Evolutionary conservation across 2,113 vertebrate species (phyloP).

Genomic region (Mormoops blainvillei): DNA sequence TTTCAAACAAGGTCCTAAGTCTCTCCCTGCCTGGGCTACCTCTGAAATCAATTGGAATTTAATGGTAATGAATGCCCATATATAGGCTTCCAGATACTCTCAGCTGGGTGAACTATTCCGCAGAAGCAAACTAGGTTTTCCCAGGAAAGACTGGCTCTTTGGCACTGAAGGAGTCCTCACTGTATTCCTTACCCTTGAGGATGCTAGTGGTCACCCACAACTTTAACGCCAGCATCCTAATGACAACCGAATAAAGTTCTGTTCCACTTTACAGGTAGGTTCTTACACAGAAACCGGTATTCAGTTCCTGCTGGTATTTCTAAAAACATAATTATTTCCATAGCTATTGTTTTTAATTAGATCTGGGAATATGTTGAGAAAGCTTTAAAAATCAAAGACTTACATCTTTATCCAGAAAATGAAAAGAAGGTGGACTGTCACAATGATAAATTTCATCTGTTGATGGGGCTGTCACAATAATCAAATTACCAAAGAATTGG

Average conservation of each 20-base stretch:
- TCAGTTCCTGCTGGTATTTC: constrained; percentile 11
- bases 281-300: neutral
- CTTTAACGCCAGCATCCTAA: neutral
- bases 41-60: neutral
- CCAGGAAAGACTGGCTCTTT: neutral
- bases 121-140: neutral
- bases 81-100: neutral
- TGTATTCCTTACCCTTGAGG: neutral
- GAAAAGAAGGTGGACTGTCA: neutral
- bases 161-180: neutral
- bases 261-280: neutral
- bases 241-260: constrained; percentile 8
- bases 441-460: neutral
- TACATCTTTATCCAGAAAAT: neutral
- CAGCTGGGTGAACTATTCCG: neutral
- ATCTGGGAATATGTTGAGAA: neutral
- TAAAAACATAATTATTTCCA: constrained; percentile 9
- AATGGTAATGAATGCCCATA: neutral
- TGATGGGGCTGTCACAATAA: neutral
- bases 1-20: neutral
- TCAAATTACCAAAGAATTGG: neutral
- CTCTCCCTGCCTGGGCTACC: neutral
- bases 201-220: neutral
- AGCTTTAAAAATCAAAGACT: neutral
- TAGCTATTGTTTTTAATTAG: neutral